Conservation (phyloP, 1,140 invertebrate species). For the Eumaeus atala region DNA sequence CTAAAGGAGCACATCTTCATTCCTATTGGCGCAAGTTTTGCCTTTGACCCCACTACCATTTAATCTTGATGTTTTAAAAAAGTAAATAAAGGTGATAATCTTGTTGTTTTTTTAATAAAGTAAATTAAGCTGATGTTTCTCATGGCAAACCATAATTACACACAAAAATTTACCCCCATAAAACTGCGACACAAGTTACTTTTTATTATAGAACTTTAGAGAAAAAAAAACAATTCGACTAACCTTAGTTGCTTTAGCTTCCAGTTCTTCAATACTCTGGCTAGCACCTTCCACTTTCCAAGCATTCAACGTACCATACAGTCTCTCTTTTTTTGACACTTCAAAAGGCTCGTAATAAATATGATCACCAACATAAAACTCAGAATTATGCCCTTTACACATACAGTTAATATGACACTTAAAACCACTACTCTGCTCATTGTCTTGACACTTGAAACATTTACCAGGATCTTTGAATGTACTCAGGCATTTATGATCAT, state of each 20-base stretch:
- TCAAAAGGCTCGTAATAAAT: constrained; percentile 57
- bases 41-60: too few relatives aligned
- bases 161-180: too few relatives aligned
- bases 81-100: too few relatives aligned
- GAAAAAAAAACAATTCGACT: constrained; percentile 29
- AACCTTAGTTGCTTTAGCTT: constrained; percentile 27
- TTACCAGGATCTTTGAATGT: constrained; percentile 34
- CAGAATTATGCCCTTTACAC: constrained; percentile 41
- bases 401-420: constrained; percentile 65
- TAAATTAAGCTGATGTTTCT: too few relatives aligned
- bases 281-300: constrained; percentile 34
- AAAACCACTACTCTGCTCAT: constrained; percentile 45
- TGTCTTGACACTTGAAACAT: constrained; percentile 50
- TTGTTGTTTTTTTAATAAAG: too few relatives aligned
- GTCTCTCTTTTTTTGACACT: constrained; percentile 26
- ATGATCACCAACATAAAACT: constrained; percentile 54
- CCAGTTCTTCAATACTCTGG: constrained; percentile 51
- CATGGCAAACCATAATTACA: too few relatives aligned
- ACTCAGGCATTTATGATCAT: constrained; percentile 23
- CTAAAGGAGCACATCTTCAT: too few relatives aligned
- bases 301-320: constrained; percentile 48
- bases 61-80: too few relatives aligned
- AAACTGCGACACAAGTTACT: too few relatives aligned
- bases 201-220: constrained; percentile 31
- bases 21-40: too few relatives aligned